Conservation (phyloP, 2,113 vertebrate genomes). For the Trochalopteron elliotii region DNA sequence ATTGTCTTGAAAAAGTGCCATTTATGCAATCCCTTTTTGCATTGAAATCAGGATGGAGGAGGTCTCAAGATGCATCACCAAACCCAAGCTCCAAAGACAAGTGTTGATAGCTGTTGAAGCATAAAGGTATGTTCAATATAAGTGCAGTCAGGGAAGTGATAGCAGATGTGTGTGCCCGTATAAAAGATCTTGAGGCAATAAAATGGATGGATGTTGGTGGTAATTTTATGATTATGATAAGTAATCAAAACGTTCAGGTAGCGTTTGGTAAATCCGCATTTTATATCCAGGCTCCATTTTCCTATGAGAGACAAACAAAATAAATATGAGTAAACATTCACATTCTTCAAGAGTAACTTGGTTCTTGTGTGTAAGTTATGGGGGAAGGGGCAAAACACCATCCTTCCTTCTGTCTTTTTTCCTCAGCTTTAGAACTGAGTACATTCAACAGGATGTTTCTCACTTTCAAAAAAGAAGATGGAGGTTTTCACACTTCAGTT, state of each 20-base stretch:
- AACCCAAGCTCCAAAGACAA: conserved; percentile 64
- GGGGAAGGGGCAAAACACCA: neutral
- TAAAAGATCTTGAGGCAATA: neutral
- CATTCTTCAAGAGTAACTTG: neutral
- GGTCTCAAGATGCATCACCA: conserved; percentile 75
- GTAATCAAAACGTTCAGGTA: neutral
- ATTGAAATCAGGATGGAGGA: neutral
- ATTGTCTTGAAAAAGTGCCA: neutral
- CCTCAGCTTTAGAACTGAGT: neutral
- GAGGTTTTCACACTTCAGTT: neutral
- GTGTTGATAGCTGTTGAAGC: conserved; percentile 72
- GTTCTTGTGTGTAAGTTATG: neutral
- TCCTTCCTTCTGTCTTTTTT: neutral
- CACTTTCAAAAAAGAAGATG: neutral
- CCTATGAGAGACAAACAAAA: neutral
- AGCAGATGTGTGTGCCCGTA: neutral
- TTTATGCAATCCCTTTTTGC: neutral
- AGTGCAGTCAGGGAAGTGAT: neutral
- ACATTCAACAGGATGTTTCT: neutral
- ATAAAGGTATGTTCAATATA: conserved; percentile 71
- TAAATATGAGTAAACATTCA: neutral
- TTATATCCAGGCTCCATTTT: neutral
- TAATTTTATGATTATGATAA: neutral
- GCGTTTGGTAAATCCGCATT: neutral
- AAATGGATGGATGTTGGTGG: neutral